phyloP scores from a whole-genome alignment of 53 echinoderm and acorn worm genomes.

The Zoroaster sp. region DNA sequence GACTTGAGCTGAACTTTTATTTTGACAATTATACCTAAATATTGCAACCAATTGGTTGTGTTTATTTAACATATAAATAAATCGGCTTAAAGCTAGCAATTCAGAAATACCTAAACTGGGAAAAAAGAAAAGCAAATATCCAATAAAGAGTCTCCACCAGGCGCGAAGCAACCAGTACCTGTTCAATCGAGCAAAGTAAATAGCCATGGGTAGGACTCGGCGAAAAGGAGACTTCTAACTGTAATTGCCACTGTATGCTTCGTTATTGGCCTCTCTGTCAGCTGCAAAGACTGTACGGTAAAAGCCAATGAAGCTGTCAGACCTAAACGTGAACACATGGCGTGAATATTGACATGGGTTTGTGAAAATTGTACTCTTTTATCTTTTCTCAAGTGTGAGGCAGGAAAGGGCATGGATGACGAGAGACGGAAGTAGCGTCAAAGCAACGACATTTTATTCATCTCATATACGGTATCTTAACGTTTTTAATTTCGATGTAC shows the following conservation, averaged over 20 bases:
- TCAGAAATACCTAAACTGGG: neutral
- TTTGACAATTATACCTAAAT: neutral
- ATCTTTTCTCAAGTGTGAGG: conserved; percentile 1
- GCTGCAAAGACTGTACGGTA: neutral
- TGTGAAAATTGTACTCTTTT: neutral
- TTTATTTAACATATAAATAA: conserved; percentile 14
- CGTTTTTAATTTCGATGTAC: neutral
- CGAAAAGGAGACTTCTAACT: neutral
- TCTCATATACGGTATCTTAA: neutral
- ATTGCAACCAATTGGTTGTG: neutral
- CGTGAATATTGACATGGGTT: conserved; percentile 29
- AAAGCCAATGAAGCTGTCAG: conserved; percentile 52
- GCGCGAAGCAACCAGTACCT: conserved; percentile 32
- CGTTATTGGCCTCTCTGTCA: conserved; percentile 39
- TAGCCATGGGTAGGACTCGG: neutral
- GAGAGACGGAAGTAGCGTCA: neutral
- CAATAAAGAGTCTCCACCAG: neutral
- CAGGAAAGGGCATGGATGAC: neutral
- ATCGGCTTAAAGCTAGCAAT: neutral
- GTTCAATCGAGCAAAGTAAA: conserved; percentile 34
- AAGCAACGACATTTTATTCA: neutral
- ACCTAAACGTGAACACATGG: neutral
- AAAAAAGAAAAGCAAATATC: neutral
- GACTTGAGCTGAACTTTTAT: conserved; percentile 15
- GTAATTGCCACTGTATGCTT: conserved; percentile 26